These are phyloP conservation scores for Phylloscopus whistleri DNA, from an alignment of 2,113 vertebrate genomes.

Conservation along the genomic window DNA sequence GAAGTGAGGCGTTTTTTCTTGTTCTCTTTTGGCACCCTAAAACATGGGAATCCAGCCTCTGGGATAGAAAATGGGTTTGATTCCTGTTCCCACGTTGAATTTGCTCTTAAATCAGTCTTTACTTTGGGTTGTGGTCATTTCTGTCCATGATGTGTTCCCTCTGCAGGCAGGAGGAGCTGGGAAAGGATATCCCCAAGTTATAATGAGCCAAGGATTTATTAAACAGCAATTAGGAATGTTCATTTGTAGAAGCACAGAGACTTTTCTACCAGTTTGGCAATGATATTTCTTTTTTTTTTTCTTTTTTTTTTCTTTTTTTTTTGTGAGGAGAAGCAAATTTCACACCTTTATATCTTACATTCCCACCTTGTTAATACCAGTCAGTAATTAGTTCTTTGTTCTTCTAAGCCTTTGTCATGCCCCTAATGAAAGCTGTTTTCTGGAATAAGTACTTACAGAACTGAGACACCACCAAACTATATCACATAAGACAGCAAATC, in stretches of 20 bases:
- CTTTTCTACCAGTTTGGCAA: not conserved
- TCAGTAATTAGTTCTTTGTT: not conserved
- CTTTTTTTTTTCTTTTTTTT: not conserved
- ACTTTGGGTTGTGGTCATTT: not conserved
- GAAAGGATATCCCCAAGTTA: not conserved
- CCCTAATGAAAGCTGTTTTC: not conserved
- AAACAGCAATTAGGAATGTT: not conserved
- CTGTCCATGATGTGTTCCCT: not conserved
- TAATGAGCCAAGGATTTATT: not conserved
- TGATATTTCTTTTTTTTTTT: not conserved
- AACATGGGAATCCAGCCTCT: not conserved
- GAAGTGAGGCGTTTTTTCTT: slow-evolving; percentile 74
- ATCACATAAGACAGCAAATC: not conserved
- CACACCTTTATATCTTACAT: not conserved
- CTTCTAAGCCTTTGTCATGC: not conserved
- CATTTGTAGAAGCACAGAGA: not conserved
- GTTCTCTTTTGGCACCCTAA: not conserved
- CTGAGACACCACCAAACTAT: not conserved
- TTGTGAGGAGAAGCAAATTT: not conserved
- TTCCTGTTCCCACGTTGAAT: not conserved
- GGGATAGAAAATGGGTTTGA: not conserved
- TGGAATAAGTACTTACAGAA: not conserved
- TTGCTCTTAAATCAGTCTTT: not conserved
- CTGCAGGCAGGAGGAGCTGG: not conserved
- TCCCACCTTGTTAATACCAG: not conserved